These are phyloP conservation scores for Deroptyus accipitrinus DNA, from an alignment of 2,113 vertebrate species.

Conservation along the genomic window DNA sequence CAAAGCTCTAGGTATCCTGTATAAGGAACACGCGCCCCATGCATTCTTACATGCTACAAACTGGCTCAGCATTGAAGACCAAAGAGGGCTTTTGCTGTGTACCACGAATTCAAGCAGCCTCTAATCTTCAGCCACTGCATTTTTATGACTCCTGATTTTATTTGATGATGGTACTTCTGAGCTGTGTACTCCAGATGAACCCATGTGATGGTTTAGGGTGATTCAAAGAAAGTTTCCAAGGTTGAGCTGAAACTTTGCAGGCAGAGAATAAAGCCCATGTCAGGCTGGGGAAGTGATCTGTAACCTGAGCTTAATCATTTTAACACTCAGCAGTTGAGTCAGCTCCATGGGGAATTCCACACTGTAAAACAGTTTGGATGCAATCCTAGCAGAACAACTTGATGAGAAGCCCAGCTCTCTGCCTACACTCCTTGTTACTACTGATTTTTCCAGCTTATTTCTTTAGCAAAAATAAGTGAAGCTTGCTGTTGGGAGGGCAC, in stretches of 20 bases:
- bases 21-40: background rate
- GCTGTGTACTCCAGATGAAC: conserved; percentile 30
- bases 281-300: conserved; percentile 1
- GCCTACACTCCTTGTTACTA: background rate
- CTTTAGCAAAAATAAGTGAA: background rate
- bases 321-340: conserved; percentile 17
- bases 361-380: conserved; percentile 21
- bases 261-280: background rate
- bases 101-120: background rate
- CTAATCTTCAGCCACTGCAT: background rate
- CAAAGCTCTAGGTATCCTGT: background rate
- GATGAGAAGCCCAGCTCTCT: conserved; percentile 24
- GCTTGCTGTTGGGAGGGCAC: background rate
- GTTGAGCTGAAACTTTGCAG: background rate
- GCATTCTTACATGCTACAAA: background rate
- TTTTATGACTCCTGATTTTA: conserved; percentile 5
- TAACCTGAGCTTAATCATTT: conserved; percentile 8
- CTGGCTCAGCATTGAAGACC: background rate
- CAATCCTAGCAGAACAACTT: conserved; percentile 7
- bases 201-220: background rate
- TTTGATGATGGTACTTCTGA: background rate
- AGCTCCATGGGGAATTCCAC: conserved; percentile 6
- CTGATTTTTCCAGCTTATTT: background rate
- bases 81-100: background rate
- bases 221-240: background rate